These are phyloP conservation scores for Protobothrops flavoviridis DNA, from an alignment of 2,113 vertebrate genomes.

Conservation along the genomic window DNA sequence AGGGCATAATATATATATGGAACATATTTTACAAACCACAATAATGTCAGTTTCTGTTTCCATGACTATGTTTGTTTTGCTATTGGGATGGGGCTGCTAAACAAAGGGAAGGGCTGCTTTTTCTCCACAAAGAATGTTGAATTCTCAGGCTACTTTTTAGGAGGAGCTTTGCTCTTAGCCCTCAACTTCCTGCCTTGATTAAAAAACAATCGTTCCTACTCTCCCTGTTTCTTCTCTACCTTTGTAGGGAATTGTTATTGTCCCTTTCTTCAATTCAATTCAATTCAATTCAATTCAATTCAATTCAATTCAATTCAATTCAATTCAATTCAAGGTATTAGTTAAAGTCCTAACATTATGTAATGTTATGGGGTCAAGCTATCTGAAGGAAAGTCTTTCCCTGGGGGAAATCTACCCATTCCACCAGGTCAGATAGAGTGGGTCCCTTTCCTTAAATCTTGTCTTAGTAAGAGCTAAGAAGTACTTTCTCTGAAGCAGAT, in stretches of 20 bases:
- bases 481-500: neutral
- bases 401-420: neutral
- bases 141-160: neutral
- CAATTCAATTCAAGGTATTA: neutral
- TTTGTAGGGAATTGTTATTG: neutral
- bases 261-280: no score
- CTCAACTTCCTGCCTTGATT: neutral
- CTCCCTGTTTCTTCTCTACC: neutral
- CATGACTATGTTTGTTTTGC: neutral
- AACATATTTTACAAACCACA: neutral
- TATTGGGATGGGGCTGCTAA: neutral
- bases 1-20: no score
- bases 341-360: neutral
- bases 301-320: no score
- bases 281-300: no score
- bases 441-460: neutral
- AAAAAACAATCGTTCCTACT: neutral
- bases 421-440: neutral
- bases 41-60: neutral
- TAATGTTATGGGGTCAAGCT: neutral
- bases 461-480: neutral
- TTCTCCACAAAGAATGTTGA: neutral
- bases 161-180: neutral
- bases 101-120: neutral
- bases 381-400: neutral